These are phyloP conservation scores for Drosophila limbata DNA, from an alignment of 2,888 invertebrate species.

Conservation along the genomic window DNA sequence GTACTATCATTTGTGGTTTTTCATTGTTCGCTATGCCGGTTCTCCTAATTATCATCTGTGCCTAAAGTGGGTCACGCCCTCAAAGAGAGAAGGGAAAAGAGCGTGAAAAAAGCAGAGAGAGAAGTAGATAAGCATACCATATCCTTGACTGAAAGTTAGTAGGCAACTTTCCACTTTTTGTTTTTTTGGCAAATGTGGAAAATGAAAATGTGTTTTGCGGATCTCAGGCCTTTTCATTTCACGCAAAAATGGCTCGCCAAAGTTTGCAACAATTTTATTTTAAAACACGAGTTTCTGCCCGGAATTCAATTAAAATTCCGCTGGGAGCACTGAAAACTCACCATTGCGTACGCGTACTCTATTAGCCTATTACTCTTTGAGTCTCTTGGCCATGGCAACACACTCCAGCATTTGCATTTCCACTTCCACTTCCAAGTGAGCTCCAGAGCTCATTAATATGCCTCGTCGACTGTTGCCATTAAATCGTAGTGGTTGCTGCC, in stretches of 20 bases:
- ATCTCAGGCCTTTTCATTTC: slow-evolving; percentile 24
- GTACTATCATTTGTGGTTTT: slow-evolving; percentile 19
- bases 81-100: neutral
- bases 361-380: slow-evolving; percentile 12
- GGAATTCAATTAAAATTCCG: slow-evolving; percentile 53
- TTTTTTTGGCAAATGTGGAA: slow-evolving; percentile 15
- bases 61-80: slow-evolving; percentile 53
- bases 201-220: slow-evolving; percentile 13
- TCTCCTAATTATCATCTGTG: slow-evolving; percentile 36
- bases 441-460: slow-evolving; percentile 65
- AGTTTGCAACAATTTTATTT: slow-evolving; percentile 32
- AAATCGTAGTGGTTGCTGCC: slow-evolving; percentile 58
- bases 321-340: slow-evolving; percentile 16
- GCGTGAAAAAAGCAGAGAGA: neutral
- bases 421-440: slow-evolving; percentile 30
- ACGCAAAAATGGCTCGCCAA: slow-evolving; percentile 24
- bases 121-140: slow-evolving; percentile 5
- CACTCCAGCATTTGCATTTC: slow-evolving; percentile 21
- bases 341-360: slow-evolving; percentile 9
- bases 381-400: slow-evolving; percentile 1
- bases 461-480: slow-evolving; percentile 53
- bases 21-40: slow-evolving; percentile 32
- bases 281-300: slow-evolving; percentile 19
- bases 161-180: slow-evolving; percentile 30
- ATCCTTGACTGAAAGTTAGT: slow-evolving; percentile 44